Evolutionary conservation across 2,113 vertebrate genomes (phyloP).

Genomic region (Rhinolophus sinicus): DNA sequence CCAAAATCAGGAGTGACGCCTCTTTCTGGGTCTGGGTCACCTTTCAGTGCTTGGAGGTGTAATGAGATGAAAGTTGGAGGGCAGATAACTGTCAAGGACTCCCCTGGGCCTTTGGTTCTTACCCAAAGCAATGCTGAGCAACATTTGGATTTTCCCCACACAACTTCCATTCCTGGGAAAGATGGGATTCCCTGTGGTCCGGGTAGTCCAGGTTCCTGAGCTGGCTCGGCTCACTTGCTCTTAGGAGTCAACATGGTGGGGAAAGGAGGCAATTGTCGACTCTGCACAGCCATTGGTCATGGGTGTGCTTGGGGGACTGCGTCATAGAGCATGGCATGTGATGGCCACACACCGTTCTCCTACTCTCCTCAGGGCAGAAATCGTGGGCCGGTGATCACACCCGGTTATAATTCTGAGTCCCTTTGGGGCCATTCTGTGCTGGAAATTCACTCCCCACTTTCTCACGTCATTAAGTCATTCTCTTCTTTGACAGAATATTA

Average conservation of each 20-base stretch:
- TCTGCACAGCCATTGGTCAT: not conserved
- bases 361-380: not conserved
- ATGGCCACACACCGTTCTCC: not conserved
- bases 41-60: not conserved
- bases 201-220: too few species aligned
- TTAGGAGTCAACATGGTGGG: too few species aligned
- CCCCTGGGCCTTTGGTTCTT: not conserved
- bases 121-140: not conserved
- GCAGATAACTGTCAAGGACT: not conserved
- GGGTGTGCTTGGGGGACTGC: fast-evolving
- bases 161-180: not conserved
- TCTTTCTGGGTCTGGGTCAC: not conserved
- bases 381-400: too few species aligned
- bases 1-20: not conserved
- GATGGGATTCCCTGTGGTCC: not conserved
- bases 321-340: not conserved
- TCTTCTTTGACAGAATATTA: not conserved
- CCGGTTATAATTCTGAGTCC: not conserved
- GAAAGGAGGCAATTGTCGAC: not conserved
- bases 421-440: not conserved
- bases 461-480: not conserved
- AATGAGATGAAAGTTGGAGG: not conserved
- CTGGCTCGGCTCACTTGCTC: not conserved
- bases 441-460: not conserved
- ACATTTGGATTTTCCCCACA: not conserved